Evolutionary conservation across 2,888 invertebrate genomes (phyloP).

Genomic region (Clunio marinus): DNA sequence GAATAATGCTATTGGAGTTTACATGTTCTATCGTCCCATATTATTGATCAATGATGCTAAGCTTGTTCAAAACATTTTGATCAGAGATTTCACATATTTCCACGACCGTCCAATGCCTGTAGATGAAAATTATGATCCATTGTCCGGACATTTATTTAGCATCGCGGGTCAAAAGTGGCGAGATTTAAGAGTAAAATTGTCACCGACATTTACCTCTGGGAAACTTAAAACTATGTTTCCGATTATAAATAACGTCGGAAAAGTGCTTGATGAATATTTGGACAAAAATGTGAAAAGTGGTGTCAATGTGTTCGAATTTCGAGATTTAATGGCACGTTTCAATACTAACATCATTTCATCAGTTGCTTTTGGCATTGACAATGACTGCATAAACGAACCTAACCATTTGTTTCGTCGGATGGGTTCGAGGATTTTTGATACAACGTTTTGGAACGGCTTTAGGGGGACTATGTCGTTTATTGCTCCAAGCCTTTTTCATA

Average conservation of each 20-base stretch:
- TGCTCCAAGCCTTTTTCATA: slow-evolving; percentile 36
- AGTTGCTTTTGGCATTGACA: slow-evolving; percentile 53
- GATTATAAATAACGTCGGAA: slow-evolving; percentile 54
- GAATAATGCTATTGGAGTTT: slow-evolving; percentile 53
- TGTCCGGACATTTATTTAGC: slow-evolving; percentile 57
- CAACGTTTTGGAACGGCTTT: slow-evolving; percentile 41
- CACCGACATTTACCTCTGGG: slow-evolving; percentile 59
- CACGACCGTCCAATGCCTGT: slow-evolving; percentile 56
- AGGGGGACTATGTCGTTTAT: slow-evolving; percentile 42
- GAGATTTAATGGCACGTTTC: slow-evolving; percentile 50
- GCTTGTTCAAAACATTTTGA: slow-evolving; percentile 56
- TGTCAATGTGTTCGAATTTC: slow-evolving; percentile 47
- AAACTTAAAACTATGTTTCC: slow-evolving; percentile 59
- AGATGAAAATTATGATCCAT: slow-evolving; percentile 55
- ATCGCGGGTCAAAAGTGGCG: slow-evolving; percentile 58
- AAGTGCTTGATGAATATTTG: slow-evolving; percentile 52
- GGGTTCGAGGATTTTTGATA: slow-evolving; percentile 42
- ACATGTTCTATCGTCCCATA: slow-evolving; percentile 56
- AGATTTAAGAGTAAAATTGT: slow-evolving; percentile 55
- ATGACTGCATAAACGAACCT: slow-evolving; percentile 44
- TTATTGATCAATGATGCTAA: slow-evolving; percentile 57
- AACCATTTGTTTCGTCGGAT: slow-evolving; percentile 40
- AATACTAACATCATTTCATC: slow-evolving; percentile 54
- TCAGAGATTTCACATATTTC: slow-evolving; percentile 58
- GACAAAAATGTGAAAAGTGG: slow-evolving; percentile 45